Evolutionary conservation across 2,888 invertebrate genomes (phyloP).

Genomic region (Agrilus mali): DNA sequence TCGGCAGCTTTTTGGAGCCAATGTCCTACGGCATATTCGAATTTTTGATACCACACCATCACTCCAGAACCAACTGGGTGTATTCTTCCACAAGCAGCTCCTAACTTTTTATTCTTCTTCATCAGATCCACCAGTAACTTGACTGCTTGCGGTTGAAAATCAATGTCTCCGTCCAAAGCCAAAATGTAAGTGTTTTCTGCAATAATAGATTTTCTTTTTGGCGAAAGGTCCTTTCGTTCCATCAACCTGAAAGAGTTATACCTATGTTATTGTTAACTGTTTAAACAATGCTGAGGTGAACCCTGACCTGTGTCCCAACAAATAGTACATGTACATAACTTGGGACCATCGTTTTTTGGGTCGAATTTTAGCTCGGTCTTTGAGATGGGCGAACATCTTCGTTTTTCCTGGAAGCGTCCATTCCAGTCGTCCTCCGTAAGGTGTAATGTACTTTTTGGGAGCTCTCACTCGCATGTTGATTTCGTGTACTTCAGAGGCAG

Average conservation of each 20-base stretch:
- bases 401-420: slow-evolving; percentile 80
- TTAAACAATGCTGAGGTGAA: slow-evolving; percentile 28
- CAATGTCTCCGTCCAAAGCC: slow-evolving; percentile 80
- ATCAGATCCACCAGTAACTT: slow-evolving; percentile 70
- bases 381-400: slow-evolving; percentile 73
- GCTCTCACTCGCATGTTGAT: slow-evolving; percentile 48
- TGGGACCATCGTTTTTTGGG: slow-evolving; percentile 91
- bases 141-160: slow-evolving; percentile 72
- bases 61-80: slow-evolving; percentile 66
- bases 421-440: slow-evolving; percentile 74
- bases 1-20: slow-evolving; percentile 90
- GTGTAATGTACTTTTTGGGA: slow-evolving; percentile 65
- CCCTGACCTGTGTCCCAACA: slow-evolving; percentile 70
- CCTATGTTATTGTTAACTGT: background rate
- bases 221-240: slow-evolving; percentile 23
- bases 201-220: slow-evolving; percentile 30
- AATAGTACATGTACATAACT: slow-evolving; percentile 91
- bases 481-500: slow-evolving; percentile 59
- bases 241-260: slow-evolving; percentile 19
- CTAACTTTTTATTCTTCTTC: slow-evolving; percentile 67
- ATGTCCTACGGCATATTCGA: slow-evolving; percentile 86
- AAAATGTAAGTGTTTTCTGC: slow-evolving; percentile 65
- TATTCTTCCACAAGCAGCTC: slow-evolving; percentile 82
- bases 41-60: slow-evolving; percentile 44
- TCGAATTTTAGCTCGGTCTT: slow-evolving; percentile 78